phyloP scores from a whole-genome alignment of 1,140 invertebrate species.

The Metopolophium dirhodum region DNA sequence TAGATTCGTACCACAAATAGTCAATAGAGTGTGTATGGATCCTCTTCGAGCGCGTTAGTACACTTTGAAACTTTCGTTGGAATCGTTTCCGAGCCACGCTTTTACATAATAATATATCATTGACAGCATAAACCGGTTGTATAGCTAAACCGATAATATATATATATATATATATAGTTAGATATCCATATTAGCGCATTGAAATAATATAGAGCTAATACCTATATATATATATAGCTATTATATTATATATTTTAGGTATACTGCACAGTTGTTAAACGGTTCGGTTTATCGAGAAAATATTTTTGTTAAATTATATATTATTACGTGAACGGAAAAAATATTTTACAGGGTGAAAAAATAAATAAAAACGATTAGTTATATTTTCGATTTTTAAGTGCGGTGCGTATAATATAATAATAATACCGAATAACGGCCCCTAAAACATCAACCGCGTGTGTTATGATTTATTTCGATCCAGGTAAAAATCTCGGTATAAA shows the following conservation, averaged over 20 bases:
- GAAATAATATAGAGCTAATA: neutral
- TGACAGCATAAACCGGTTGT: too few species aligned
- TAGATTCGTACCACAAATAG: neutral
- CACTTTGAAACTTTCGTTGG: neutral
- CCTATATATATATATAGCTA: neutral
- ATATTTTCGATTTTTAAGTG: constrained; percentile 18
- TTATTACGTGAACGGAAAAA: neutral
- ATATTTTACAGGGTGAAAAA: neutral
- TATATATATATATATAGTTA: too few species aligned
- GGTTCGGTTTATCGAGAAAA: neutral
- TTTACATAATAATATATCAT: neutral
- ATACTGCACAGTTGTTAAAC: neutral
- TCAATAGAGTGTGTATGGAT: neutral
- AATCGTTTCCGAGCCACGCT: neutral
- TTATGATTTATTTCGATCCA: constrained; percentile 31
- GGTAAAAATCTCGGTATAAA: neutral
- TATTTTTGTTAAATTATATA: neutral
- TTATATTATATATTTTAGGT: neutral
- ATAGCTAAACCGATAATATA: too few species aligned
- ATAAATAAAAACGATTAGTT: neutral
- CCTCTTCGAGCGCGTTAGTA: neutral
- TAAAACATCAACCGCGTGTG: neutral
- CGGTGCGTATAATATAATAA: neutral
- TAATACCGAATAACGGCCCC: neutral
- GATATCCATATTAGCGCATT: neutral